Evolutionary conservation across 2,797 vertebrate genomes (phyloP), one percentile per base, ranked within the genome.

Genomic region (Gymnothorax javanicus): DNA sequence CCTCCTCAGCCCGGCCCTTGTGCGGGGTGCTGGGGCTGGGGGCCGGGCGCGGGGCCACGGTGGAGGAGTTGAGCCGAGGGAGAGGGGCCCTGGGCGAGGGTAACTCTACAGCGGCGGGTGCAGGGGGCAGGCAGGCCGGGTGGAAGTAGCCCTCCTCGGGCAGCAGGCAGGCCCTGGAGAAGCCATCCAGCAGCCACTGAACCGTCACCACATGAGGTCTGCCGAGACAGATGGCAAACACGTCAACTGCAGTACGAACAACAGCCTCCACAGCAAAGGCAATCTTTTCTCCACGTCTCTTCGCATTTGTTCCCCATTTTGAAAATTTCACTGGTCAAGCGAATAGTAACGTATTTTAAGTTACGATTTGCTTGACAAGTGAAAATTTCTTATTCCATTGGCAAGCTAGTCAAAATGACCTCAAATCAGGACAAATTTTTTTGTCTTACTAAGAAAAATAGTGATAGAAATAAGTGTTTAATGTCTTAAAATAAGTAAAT

Each of bases 111-210:
- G 95, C 81, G 6, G 95, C 83, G 7, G 94, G 92, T 81, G 95
- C 95, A n/a, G 95, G 93, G 11, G 96, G 96, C 58, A 96, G 95
- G 91, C 97, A 98, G 87, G 94, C 96, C 0, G 94, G 92, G 90
- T 97, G 97, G 86, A 97, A 90, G 92, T 97, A 99, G 0, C 89
- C 90, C 11, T 97, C 96, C 90, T 97, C 98, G 79, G 97, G 94
- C 82, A 96, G 96, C 1, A 98, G 93, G 86, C 88, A 94, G 71
- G 97, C 97, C 93, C 95, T 97, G 91, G 90, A 94, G 88, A 97
- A 98, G 88, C 97, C 97, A 73, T 98, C 97, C 85, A 99, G 93
- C 88, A 99, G 93, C 99, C 99, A 99, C 62, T 96, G 97, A 84
- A 97, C 94, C 33, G 97, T 98, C 85, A 99, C 96, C 54, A 98